Evolutionary conservation across 1,140 invertebrate genomes (phyloP).

Genomic region (Oedothorax gibbosus): DNA sequence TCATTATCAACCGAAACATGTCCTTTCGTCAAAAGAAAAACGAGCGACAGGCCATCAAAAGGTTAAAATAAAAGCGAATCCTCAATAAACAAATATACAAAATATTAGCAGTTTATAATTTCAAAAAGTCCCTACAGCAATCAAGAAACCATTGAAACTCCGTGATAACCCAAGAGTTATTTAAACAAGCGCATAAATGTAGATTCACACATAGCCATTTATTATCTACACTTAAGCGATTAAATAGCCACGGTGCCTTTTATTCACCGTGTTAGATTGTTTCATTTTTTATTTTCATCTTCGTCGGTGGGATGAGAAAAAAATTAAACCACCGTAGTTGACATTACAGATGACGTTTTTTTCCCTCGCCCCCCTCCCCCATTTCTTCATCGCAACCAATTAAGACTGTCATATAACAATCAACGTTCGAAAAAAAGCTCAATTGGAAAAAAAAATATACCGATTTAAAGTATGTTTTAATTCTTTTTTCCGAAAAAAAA

Average conservation of each 20-base stretch:
- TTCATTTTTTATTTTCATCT: constrained; percentile 51
- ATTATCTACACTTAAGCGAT: constrained; percentile 58
- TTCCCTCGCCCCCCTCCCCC: not conserved
- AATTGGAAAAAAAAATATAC: constrained; percentile 10
- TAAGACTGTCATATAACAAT: constrained; percentile 60
- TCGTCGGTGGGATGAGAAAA: constrained; percentile 25
- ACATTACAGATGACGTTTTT: constrained; percentile 58
- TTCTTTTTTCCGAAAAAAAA: constrained; percentile 55
- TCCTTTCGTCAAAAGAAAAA: constrained; percentile 1
- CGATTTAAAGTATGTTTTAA: constrained; percentile 61
- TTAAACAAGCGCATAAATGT: constrained; percentile 54
- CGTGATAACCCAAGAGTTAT: constrained; percentile 17
- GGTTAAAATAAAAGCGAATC: constrained; percentile 9
- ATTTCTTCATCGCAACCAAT: constrained; percentile 54
- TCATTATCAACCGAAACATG: constrained; percentile 3
- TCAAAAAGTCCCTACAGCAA: constrained; percentile 21
- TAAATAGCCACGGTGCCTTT: constrained; percentile 50
- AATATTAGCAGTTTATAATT: constrained; percentile 25
- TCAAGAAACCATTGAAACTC: constrained; percentile 16
- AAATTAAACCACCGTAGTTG: constrained; percentile 48
- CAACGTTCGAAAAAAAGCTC: constrained; percentile 52
- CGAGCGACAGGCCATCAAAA: not conserved
- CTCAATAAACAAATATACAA: constrained; percentile 28
- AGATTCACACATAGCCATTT: constrained; percentile 52
- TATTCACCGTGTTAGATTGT: constrained; percentile 42